A percentile compares a stretch with the other conserved stretches of the same genome.
These are phyloP conservation scores for Crotalus horridus DNA, from an alignment of 2,113 vertebrate genomes.

Conservation along the genomic window DNA sequence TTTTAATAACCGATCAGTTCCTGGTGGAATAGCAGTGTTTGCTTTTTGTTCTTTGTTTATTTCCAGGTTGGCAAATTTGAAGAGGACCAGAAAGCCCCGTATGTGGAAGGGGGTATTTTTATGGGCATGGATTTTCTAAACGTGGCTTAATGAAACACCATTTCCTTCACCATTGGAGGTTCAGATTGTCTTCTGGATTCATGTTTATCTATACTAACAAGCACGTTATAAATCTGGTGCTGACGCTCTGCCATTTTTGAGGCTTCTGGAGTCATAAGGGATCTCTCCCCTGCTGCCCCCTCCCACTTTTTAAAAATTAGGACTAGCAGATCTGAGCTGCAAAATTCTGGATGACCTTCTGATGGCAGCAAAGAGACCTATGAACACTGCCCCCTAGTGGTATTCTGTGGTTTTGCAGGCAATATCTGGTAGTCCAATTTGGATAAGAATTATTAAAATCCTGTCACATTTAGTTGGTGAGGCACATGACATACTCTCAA, in stretches of 20 bases:
- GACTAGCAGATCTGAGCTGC: not conserved
- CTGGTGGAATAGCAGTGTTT: not conserved
- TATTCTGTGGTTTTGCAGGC: not conserved
- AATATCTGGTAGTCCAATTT: not conserved
- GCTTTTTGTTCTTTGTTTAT: not conserved
- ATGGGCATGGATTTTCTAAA: not conserved
- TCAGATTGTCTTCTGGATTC: not conserved
- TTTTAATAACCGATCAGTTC: not conserved
- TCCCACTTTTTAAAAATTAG: not conserved
- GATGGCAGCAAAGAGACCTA: not conserved
- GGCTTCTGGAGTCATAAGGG: too few species aligned
- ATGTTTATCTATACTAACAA: not conserved
- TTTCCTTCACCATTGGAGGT: not conserved
- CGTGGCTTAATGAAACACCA: not conserved
- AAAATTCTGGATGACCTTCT: not conserved
- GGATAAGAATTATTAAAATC: not conserved
- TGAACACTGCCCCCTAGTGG: not conserved
- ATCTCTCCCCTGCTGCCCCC: not conserved
- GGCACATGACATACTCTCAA: not conserved
- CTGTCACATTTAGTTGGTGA: not conserved
- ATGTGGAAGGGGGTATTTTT: not conserved
- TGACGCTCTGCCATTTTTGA: not conserved
- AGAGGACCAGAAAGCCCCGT: not conserved
- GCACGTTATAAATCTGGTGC: not conserved
- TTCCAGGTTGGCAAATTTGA: not conserved